Percentiles rank a stretch among this genome's conserved stretches.
Conservation (phyloP, 1,140 invertebrate species). For the Orchesella cincta region DNA sequence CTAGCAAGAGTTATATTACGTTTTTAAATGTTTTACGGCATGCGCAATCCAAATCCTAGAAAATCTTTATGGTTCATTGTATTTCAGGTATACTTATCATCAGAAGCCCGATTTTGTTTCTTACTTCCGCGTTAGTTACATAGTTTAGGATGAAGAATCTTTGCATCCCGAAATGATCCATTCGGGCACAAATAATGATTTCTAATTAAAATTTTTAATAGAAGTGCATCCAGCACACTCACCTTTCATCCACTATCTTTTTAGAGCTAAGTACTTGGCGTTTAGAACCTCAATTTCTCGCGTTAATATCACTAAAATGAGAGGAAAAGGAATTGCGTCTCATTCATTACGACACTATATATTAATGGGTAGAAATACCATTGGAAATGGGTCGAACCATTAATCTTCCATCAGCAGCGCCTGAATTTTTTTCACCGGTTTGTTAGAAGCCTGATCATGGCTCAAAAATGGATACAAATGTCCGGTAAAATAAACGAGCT, state of each 20-base stretch:
- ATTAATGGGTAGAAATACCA: slow-evolving; percentile 19
- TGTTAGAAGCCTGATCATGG: no score
- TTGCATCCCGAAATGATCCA: not conserved
- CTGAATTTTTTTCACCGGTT: no score
- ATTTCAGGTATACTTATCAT: no score
- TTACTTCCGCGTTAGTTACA: no score
- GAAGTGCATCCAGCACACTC: not conserved
- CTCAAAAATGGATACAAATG: no score
- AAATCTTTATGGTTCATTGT: no score
- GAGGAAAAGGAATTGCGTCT: not conserved
- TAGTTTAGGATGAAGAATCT: not conserved
- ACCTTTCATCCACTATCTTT: not conserved
- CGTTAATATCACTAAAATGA: not conserved
- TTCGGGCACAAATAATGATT: not conserved
- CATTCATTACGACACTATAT: slow-evolving; percentile 12
- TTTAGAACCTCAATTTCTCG: not conserved
- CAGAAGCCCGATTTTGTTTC: no score
- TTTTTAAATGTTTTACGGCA: no score
- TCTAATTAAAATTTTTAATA: not conserved
- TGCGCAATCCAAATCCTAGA: no score
- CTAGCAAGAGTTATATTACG: no score
- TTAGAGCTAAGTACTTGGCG: no score
- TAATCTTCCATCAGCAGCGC: not conserved
- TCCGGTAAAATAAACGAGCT: no score
- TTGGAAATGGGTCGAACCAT: not conserved